These are phyloP conservation scores for Colinus virginianus DNA, from an alignment of 2,113 vertebrate genomes.

Conservation along the genomic window DNA sequence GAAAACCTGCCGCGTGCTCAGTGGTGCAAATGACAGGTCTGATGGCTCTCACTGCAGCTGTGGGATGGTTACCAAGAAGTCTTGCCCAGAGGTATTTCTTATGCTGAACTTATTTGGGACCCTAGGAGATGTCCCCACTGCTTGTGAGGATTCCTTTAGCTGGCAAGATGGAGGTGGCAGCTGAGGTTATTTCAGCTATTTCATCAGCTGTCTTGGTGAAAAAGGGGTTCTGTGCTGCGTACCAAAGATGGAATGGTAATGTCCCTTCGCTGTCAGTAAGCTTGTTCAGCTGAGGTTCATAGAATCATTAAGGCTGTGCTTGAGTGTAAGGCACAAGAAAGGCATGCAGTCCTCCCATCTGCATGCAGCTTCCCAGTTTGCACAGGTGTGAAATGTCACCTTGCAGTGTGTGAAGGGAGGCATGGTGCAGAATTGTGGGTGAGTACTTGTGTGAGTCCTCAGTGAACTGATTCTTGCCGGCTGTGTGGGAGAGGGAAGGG, in stretches of 20 bases:
- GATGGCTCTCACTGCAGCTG: neutral
- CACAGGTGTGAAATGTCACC: rapidly evolving
- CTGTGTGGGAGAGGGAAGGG: neutral
- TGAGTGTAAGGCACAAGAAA: neutral
- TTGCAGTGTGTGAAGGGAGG: neutral
- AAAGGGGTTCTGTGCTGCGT: neutral
- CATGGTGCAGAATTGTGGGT: neutral
- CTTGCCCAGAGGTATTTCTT: neutral
- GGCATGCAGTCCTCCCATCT: neutral
- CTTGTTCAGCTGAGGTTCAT: neutral
- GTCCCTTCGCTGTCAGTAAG: neutral
- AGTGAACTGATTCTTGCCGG: neutral
- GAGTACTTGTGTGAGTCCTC: neutral
- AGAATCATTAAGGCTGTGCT: neutral
- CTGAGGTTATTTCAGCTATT: neutral
- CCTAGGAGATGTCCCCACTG: neutral
- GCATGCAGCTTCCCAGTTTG: neutral
- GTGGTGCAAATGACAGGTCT: neutral
- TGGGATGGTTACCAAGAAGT: neutral
- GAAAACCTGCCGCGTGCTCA: neutral
- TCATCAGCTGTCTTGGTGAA: neutral
- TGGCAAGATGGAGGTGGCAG: neutral
- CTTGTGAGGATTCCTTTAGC: neutral
- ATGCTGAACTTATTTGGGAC: neutral
- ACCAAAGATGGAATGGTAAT: neutral